A percentile compares a stretch with the other conserved stretches of the same genome.
phyloP scores from a whole-genome alignment of 1,140 invertebrate genomes.

The Danaus plexippus region DNA sequence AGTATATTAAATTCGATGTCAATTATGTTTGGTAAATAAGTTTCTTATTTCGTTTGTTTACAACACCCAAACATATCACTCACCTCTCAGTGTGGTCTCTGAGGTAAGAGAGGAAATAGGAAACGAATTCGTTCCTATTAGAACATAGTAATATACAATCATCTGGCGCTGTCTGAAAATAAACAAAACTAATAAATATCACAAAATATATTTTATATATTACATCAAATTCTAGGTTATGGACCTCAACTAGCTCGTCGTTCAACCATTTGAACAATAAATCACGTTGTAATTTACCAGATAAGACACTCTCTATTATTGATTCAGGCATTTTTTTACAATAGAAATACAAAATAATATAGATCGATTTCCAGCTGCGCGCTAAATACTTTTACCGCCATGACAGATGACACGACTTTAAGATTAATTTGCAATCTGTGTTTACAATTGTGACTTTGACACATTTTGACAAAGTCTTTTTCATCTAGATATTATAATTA shows the following conservation, averaged over 20 bases:
- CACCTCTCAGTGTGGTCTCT: slow-evolving; percentile 55
- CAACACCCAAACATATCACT: slow-evolving; percentile 7
- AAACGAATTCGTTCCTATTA: slow-evolving; percentile 53
- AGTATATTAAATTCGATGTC: too few relatives aligned
- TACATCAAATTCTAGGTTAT: slow-evolving; percentile 34
- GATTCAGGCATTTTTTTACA: slow-evolving; percentile 49
- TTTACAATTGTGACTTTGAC: too few relatives aligned
- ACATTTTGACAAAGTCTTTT: too few relatives aligned
- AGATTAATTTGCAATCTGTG: slow-evolving; percentile 6
- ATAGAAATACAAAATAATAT: slow-evolving; percentile 27
- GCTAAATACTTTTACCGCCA: slow-evolving; percentile 30
- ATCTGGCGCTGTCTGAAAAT: slow-evolving; percentile 48
- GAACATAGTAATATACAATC: slow-evolving; percentile 53
- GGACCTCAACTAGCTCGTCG: slow-evolving; percentile 50
- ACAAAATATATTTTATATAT: slow-evolving; percentile 7
- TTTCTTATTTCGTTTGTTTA: too few relatives aligned
- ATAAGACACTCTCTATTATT: slow-evolving; percentile 56
- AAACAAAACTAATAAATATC: slow-evolving; percentile 20
- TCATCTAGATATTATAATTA: too few relatives aligned
- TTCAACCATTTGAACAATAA: slow-evolving; percentile 54
- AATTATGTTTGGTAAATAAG: too few relatives aligned
- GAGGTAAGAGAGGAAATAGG: slow-evolving; percentile 56
- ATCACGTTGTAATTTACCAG: slow-evolving; percentile 42
- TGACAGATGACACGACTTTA: slow-evolving; percentile 22
- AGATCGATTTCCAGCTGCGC: slow-evolving; percentile 33